Evolutionary conservation across 2,888 invertebrate species (phyloP), one percentile per base, ranked within the genome.

Genomic region (Oscheius myriophilus): DNA sequence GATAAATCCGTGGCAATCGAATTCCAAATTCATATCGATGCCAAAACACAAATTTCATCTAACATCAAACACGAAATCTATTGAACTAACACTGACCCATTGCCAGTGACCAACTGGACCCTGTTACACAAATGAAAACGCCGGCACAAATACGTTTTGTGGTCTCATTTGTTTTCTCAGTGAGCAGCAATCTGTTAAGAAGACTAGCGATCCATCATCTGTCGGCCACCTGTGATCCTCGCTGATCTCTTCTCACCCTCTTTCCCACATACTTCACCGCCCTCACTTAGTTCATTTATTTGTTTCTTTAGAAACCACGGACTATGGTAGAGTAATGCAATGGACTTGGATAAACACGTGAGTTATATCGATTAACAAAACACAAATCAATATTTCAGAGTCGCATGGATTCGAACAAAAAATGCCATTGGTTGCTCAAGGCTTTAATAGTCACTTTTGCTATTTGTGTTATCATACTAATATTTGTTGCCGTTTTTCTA

Each of bases 401-500:
- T 3, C 63, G 63, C n/a, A n/a, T 63, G 18, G 46, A 33, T 9
- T 39, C 26, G 16, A 52, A 52, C n/a, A 63, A 54, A 42, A 51
- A 33, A 52, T 54, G 52, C 16, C 63, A 63, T 18, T 63, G 25
- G 26, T 54, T 46, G 52, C 33, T 69, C 6, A 63, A 63, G n/a
- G 33, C 64, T 25, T 52, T 70, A n/a, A n/a, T 73, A 9, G 53
- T 33, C 1, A 42, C 61, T 21, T 76, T 76, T 58, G 69, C 67
- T 33, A 46, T 73, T 12, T 62, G 70, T 39, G 58, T 71, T 25
- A n/a, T 70, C 21, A 33, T 76, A 23, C 63, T 73, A 61, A 63
- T 76, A 6, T 55, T 71, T 2, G 46, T 73, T 23, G 71, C 73
- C 6, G 55, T 73, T 7, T 67, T 62, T 39, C 52, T 76, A 4